Conservation (phyloP, 2,797 vertebrate genomes). For the Dipus sagitta region DNA sequence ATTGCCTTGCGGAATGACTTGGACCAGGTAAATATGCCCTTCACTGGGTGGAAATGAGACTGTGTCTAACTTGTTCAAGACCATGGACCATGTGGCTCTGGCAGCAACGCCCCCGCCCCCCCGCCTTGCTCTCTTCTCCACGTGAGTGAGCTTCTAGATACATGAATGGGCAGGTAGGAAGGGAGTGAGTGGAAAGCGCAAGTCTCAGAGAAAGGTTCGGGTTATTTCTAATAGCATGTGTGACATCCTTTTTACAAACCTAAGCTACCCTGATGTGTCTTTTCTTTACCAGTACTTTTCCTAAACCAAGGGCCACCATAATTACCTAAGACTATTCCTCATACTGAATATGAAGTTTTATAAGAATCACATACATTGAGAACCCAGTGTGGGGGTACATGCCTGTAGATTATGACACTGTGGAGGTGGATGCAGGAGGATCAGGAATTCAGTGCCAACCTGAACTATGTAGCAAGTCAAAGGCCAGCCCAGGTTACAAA, state of each 20-base stretch:
- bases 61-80: not conserved
- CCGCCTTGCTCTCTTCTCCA: not conserved
- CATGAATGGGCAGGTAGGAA: not conserved
- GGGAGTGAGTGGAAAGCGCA: not conserved
- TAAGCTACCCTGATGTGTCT: not conserved
- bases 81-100: not conserved
- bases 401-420: not conserved
- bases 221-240: conserved; percentile 27
- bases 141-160: not conserved
- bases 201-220: not conserved
- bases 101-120: fast-evolving
- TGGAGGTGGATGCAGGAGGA: not conserved
- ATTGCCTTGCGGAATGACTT: conserved; percentile 97
- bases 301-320: conserved; percentile 8
- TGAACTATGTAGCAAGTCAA: not conserved
- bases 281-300: not conserved
- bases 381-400: not conserved
- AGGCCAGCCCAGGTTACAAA: not conserved
- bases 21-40: conserved; percentile 93
- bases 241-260: not conserved
- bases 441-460: not conserved
- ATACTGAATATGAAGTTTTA: not conserved
- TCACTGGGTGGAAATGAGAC: conserved; percentile 1
- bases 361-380: not conserved
- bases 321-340: conserved; percentile 30